phyloP scores from a whole-genome alignment of 2,113 vertebrate species.

The Apteryx mantelli region DNA sequence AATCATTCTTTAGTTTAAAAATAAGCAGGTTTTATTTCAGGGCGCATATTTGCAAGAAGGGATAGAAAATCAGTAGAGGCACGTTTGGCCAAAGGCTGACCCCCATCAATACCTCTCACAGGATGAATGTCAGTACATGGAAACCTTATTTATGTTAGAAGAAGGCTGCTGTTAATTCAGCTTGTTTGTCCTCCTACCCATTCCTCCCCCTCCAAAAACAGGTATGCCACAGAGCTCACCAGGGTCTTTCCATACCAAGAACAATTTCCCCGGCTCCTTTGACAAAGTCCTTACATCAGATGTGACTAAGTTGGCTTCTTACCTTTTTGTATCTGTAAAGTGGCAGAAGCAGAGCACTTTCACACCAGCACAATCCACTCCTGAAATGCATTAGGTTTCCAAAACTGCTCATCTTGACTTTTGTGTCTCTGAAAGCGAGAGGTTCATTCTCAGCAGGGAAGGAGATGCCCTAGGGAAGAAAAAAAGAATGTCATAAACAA shows the following conservation, averaged over 20 bases:
- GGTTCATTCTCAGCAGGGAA: background rate
- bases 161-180: background rate
- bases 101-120: rapidly evolving
- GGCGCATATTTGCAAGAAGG: background rate
- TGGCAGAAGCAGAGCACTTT: background rate
- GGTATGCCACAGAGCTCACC: background rate
- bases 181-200: background rate
- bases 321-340: background rate
- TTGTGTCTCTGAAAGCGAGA: background rate
- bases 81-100: background rate
- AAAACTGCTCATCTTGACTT: background rate
- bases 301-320: background rate
- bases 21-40: background rate
- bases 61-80: background rate
- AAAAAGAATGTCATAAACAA: rapidly evolving
- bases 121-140: rapidly evolving
- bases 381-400: background rate
- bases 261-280: background rate
- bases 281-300: background rate
- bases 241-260: rapidly evolving
- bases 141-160: background rate
- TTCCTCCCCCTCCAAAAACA: background rate
- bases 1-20: background rate
- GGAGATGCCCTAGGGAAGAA: background rate
- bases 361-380: background rate